Conservation (phyloP, 2,888 invertebrate species). For the Creontiades dilutus region DNA sequence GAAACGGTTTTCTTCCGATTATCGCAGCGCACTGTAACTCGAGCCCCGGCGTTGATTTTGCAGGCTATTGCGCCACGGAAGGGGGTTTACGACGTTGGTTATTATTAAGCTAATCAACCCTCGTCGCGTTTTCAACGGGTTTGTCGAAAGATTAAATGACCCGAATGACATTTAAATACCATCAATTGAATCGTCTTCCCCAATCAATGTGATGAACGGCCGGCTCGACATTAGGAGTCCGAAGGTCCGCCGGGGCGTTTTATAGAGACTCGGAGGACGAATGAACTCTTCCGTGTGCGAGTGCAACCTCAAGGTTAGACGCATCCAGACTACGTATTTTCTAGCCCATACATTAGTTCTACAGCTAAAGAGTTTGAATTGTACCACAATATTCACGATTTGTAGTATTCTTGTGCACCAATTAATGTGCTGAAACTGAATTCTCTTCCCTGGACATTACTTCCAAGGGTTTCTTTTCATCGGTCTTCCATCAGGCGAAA, state of each 20-base stretch:
- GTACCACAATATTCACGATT: too few species aligned
- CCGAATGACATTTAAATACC: conserved; percentile 23
- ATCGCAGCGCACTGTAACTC: not conserved
- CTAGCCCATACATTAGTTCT: too few species aligned
- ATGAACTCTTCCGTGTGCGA: not conserved
- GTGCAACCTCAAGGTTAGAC: not conserved
- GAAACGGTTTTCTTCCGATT: not conserved
- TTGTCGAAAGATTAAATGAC: conserved; percentile 10
- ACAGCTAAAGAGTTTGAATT: too few species aligned
- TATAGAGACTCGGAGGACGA: not conserved
- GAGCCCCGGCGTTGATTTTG: conserved; percentile 8
- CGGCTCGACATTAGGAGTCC: not conserved
- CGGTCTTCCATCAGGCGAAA: too few species aligned
- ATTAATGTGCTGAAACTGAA: too few species aligned
- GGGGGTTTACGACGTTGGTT: conserved; percentile 12
- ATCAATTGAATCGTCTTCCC: conserved; percentile 23
- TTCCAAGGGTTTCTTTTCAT: too few species aligned
- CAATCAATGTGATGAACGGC: conserved; percentile 9
- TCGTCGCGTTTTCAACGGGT: conserved; percentile 20
- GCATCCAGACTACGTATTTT: too few species aligned
- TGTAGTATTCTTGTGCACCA: too few species aligned
- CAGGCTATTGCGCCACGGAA: not conserved
- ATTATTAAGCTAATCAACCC: conserved; percentile 38
- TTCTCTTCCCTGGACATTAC: too few species aligned
- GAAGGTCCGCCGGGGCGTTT: not conserved